Evolutionary conservation across 1,140 invertebrate species (phyloP).

Genomic region (Pemphigus obesinymphae): DNA sequence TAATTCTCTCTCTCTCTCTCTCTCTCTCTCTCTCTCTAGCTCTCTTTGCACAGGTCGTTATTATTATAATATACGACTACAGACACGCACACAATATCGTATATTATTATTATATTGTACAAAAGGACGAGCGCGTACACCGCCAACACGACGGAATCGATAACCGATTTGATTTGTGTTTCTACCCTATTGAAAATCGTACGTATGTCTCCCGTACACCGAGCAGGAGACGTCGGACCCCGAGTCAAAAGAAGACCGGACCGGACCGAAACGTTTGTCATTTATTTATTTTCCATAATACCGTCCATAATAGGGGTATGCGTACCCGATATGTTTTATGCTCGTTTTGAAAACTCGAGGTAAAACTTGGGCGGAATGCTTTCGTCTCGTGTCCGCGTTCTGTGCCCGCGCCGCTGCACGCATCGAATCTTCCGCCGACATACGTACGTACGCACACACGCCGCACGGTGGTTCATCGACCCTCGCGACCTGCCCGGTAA

Average conservation of each 20-base stretch:
- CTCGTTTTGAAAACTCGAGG: too few species aligned
- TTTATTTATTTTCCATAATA: too few species aligned
- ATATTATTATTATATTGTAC: too few species aligned
- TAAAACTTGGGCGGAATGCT: background rate
- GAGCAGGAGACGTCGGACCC: too few species aligned
- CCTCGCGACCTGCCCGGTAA: background rate
- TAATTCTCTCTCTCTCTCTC: background rate
- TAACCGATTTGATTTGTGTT: slow-evolving; percentile 23
- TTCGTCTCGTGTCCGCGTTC: background rate
- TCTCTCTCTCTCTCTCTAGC: background rate
- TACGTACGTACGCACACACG: background rate
- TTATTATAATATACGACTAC: background rate
- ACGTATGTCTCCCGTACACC: background rate
- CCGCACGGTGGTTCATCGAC: slow-evolving; percentile 3
- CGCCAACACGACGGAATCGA: background rate
- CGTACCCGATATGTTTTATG: too few species aligned
- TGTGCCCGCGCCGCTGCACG: background rate
- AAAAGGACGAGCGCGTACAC: background rate
- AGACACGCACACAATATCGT: too few species aligned
- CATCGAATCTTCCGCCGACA: background rate
- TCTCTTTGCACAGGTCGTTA: too few species aligned
- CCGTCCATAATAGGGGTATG: too few species aligned
- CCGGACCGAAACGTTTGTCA: too few species aligned
- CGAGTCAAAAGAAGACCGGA: too few species aligned
- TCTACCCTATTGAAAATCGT: background rate